Evolutionary conservation across 2,113 vertebrate species (phyloP).

Genomic region (Corythornis cristatus): DNA sequence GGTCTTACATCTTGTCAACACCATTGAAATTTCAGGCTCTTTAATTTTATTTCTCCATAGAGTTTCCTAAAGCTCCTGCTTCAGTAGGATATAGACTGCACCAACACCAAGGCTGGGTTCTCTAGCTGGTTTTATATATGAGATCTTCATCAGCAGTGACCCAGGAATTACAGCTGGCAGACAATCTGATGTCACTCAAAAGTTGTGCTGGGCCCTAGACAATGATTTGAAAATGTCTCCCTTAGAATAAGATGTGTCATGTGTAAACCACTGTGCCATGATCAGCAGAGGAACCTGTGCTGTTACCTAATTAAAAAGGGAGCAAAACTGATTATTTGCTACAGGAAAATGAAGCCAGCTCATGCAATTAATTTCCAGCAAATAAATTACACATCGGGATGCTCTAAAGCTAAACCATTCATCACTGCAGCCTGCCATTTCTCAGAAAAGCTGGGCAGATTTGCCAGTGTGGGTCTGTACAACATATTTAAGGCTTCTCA

Average conservation of each 20-base stretch:
- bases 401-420: conserved; percentile 40
- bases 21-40: not conserved
- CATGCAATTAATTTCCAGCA: conserved; percentile 62
- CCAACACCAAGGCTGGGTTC: not conserved
- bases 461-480: not conserved
- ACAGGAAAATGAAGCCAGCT: conserved; percentile 56
- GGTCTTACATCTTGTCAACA: not conserved
- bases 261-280: not conserved
- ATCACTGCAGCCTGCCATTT: conserved; percentile 18
- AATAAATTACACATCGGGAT: conserved; percentile 57
- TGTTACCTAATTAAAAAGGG: conserved; percentile 59
- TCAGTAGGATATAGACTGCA: not conserved
- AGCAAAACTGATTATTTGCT: conserved; percentile 44
- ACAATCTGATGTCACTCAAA: not conserved
- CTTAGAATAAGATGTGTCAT: not conserved
- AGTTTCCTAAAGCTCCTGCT: not conserved
- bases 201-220: not conserved
- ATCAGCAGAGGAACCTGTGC: conserved; percentile 33
- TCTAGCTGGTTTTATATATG: not conserved
- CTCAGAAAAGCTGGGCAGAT: conserved; percentile 16
- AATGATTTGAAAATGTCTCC: not conserved
- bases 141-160: not conserved
- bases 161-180: not conserved
- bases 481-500: conserved; percentile 18
- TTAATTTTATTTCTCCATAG: not conserved